Percentiles rank a stretch among this genome's conserved stretches.
Evolutionary conservation across 2,888 invertebrate species (phyloP).

Genomic region (Drosophila mulleri): DNA sequence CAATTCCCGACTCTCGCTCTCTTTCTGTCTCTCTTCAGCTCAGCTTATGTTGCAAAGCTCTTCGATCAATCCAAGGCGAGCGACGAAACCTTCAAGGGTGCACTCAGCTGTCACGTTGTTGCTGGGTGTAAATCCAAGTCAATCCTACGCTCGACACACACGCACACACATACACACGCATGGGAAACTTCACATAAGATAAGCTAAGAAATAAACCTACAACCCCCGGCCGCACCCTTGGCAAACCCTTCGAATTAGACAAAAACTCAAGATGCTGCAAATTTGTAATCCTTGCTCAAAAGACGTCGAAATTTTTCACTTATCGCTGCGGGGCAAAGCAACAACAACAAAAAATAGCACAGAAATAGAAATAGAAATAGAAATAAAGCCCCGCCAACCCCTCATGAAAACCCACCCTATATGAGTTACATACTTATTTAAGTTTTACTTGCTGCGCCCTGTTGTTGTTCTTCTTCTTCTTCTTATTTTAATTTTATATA

Average conservation of each 20-base stretch:
- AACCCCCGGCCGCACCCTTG: constrained; percentile 4
- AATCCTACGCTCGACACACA: constrained; percentile 61
- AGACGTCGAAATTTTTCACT: constrained; percentile 74
- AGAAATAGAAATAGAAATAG: constrained; percentile 8
- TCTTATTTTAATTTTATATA: constrained; percentile 30
- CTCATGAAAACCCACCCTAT: constrained; percentile 36
- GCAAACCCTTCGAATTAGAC: constrained; percentile 67
- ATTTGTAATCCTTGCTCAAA: constrained; percentile 78
- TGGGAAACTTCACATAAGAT: constrained; percentile 42
- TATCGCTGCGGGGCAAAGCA: constrained; percentile 69
- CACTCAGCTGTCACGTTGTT: constrained; percentile 73
- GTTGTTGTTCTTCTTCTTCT: constrained; percentile 20
- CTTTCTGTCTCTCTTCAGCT: constrained; percentile 37
- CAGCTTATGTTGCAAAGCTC: constrained; percentile 70
- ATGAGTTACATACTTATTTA: constrained; percentile 62
- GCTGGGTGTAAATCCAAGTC: constrained; percentile 75
- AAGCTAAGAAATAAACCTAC: constrained; percentile 51
- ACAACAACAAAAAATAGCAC: constrained; percentile 3
- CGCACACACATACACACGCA: constrained; percentile 32
- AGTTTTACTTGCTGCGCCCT: constrained; percentile 61
- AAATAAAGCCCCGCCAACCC: constrained; percentile 16
- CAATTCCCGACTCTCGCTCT: constrained; percentile 22
- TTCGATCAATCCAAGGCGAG: constrained; percentile 72
- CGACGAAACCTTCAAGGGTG: constrained; percentile 64
- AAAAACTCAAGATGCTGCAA: constrained; percentile 78